Evolutionary conservation across 2,797 vertebrate species (phyloP).

Genomic region (Chaetophractus vellerosus): DNA sequence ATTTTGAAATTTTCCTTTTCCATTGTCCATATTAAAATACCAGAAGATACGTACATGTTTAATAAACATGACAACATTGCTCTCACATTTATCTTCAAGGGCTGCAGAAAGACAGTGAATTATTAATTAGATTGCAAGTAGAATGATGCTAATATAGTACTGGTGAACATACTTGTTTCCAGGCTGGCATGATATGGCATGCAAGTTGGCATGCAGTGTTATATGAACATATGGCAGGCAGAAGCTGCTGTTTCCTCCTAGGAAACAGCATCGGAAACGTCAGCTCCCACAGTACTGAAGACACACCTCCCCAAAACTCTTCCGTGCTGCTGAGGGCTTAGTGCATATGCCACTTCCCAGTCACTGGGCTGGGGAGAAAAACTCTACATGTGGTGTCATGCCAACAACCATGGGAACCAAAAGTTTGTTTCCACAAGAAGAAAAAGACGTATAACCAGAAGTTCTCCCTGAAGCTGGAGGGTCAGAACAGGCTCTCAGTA

Average conservation of each 20-base stretch:
- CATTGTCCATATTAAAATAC: constrained; percentile 5
- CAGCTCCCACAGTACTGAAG: constrained; percentile 74
- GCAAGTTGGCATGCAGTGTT: constrained; percentile 83
- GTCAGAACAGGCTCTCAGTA: neutral
- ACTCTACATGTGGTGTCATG: neutral
- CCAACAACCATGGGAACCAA: neutral
- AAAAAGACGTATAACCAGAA: neutral
- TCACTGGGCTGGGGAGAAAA: neutral
- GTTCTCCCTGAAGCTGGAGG: neutral
- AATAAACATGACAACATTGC: constrained; percentile 51
- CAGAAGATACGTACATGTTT: constrained; percentile 57
- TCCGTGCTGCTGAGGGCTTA: constrained; percentile 61
- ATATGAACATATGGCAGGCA: constrained; percentile 83
- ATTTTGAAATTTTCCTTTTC: constrained; percentile 46
- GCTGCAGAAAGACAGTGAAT: constrained; percentile 73
- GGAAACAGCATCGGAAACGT: constrained; percentile 78
- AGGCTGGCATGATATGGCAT: constrained; percentile 85
- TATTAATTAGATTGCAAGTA: constrained; percentile 71
- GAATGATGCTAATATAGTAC: constrained; percentile 71
- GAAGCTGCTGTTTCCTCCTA: constrained; percentile 83
- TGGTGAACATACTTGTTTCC: constrained; percentile 78
- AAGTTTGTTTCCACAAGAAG: neutral
- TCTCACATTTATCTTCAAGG: constrained; percentile 67
- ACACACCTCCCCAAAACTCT: constrained; percentile 62
- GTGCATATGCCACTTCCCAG: constrained; percentile 64